Evolutionary conservation across 2,888 invertebrate species (phyloP).

Genomic region (Odontocolon sp.): DNA sequence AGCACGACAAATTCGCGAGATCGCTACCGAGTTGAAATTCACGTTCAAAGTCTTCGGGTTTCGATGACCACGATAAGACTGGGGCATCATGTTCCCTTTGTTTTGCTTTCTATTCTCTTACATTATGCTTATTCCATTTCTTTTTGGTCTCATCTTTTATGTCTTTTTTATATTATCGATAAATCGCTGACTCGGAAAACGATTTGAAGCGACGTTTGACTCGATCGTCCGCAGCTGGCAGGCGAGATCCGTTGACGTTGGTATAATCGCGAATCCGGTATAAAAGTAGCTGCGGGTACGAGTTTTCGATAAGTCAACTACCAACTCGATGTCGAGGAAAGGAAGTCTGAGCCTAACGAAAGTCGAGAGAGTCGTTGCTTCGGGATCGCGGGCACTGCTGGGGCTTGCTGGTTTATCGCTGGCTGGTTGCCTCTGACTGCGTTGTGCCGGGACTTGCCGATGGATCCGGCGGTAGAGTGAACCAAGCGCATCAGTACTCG

Average conservation of each 20-base stretch:
- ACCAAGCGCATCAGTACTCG: constrained; percentile 41
- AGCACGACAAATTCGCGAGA: background rate
- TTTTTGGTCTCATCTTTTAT: background rate
- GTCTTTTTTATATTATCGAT: background rate
- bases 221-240: no score
- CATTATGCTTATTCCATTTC: background rate
- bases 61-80: background rate
- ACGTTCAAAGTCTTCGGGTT: constrained; percentile 20
- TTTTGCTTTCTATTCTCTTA: no score
- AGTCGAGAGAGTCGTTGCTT: constrained; percentile 37
- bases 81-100: no score
- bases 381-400: background rate
- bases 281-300: constrained; percentile 1
- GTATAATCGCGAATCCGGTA: background rate
- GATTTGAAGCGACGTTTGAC: background rate
- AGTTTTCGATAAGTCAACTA: constrained; percentile 42
- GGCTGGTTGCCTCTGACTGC: constrained; percentile 8
- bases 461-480: constrained; percentile 16
- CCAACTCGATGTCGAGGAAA: background rate
- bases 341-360: constrained; percentile 27
- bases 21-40: background rate
- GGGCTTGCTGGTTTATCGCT: constrained; percentile 29
- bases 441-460: constrained; percentile 20
- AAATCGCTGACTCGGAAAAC: background rate
- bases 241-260: background rate